A percentile compares a stretch with the other conserved stretches of the same genome.
These are phyloP conservation scores for Aphelenchoides besseyi DNA, from an alignment of 1,140 invertebrate genomes.

Conservation along the genomic window DNA sequence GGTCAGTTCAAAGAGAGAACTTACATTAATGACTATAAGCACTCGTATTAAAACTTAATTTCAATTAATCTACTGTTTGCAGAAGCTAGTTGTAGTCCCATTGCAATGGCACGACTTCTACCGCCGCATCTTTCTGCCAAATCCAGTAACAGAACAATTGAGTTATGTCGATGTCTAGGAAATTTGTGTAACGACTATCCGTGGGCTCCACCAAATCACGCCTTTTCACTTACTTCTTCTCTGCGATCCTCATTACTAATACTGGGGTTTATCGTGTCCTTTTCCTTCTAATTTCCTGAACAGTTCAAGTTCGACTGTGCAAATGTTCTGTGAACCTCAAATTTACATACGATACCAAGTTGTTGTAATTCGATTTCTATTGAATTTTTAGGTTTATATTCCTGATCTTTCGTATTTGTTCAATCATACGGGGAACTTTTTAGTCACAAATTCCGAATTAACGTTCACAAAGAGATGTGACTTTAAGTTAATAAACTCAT, in stretches of 20 bases:
- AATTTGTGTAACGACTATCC: slow-evolving; percentile 55
- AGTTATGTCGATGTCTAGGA: slow-evolving; percentile 49
- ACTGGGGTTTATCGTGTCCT: slow-evolving; percentile 3
- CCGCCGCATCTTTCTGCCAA: slow-evolving; percentile 43
- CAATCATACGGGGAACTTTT: too few relatives aligned
- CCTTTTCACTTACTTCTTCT: slow-evolving; percentile 15
- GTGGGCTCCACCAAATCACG: slow-evolving; percentile 22
- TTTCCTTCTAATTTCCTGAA: neutral
- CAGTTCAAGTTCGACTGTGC: too few relatives aligned
- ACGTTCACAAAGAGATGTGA: too few relatives aligned
- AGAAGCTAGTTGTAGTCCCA: slow-evolving; percentile 45
- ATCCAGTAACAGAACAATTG: slow-evolving; percentile 46
- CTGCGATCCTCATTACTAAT: neutral
- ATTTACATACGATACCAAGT: too few relatives aligned
- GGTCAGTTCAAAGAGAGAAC: slow-evolving; percentile 31
- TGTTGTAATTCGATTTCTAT: too few relatives aligned
- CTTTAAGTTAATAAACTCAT: too few relatives aligned
- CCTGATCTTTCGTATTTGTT: too few relatives aligned
- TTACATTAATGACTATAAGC: neutral
- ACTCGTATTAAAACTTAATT: too few relatives aligned
- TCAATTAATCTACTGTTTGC: neutral
- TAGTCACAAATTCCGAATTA: too few relatives aligned
- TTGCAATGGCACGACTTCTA: slow-evolving; percentile 39
- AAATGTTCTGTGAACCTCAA: too few relatives aligned
- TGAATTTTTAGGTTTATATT: too few relatives aligned